Evolutionary conservation across 2,113 vertebrate genomes (phyloP), one percentile per base, ranked within the genome.

Genomic region (Diphyllodes magnificus): DNA sequence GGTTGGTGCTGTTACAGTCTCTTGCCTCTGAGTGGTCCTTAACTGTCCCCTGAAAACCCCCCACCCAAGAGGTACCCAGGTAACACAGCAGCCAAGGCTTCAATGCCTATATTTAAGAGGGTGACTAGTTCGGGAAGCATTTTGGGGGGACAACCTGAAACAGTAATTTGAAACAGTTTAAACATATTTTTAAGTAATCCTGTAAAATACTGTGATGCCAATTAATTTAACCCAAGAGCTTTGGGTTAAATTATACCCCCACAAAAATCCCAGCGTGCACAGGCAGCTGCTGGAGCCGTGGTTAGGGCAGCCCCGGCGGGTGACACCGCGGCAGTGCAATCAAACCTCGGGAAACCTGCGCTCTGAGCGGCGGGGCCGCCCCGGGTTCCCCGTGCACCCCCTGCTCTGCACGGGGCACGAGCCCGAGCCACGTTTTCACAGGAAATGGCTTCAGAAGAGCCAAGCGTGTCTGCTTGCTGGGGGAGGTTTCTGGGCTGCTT

Each of bases 181-280:
- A 95, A 96, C 86, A 61, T 93, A 71, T 89, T 91, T 96, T 83
- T 83, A 83, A 96, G 82, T 71, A 91, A 96, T 33, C 47, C 56
- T 23, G 40, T 70, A 70, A 88, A 95, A 93, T 76, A 75, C 64
- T 2, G 42, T 50, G 30, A 61, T 92, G 82, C 64, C 76, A 87
- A 66, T n/a, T n/a, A n/a, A n/a, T n/a, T n/a, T n/a, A n/a, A n/a
- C n/a, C 88, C 39, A 15, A 88, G 65, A 61, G 25, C 86, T 82
- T 82, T 68, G 86, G 88, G 84, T 91, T 91, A 76, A 96, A 92
- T 94, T 77, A 94, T 73, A 93, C 12, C 40, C 39, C 53, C 85
- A 53, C 6, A 11, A 77, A 94, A 97, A 70, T 70, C 73, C 63
- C 75, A 85, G 95, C 2, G 2, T 76, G 89, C 33, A 47, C 64